phyloP scores from a whole-genome alignment of 2,888 invertebrate species.

The Heliothis peltigera region DNA sequence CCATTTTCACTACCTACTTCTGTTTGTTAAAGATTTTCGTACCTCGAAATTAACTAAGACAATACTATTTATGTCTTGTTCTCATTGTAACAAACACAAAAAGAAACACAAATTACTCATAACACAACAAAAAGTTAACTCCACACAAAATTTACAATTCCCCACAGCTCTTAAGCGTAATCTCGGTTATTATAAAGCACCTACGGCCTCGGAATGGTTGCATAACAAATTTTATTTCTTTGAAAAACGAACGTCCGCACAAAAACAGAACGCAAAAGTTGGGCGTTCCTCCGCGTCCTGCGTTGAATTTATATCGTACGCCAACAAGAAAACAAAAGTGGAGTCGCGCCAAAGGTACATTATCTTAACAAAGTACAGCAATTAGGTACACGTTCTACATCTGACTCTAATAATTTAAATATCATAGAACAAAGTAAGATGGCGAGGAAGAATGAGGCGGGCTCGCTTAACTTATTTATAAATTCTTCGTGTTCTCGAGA shows the following conservation, averaged over 20 bases:
- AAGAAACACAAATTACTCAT: conserved; percentile 14
- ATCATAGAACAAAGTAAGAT: conserved; percentile 89
- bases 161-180: conserved; percentile 54
- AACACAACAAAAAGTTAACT: conserved; percentile 38
- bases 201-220: conserved; percentile 77
- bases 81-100: background rate
- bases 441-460: conserved; percentile 84
- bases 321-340: conserved; percentile 90
- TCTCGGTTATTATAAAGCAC: conserved; percentile 73
- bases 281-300: conserved; percentile 82
- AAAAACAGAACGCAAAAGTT: conserved; percentile 87
- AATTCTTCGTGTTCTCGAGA: conserved; percentile 82
- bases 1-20: too few relatives aligned
- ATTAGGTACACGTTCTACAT: conserved; percentile 90
- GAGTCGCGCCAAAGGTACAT: conserved; percentile 89
- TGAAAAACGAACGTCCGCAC: conserved; percentile 81
- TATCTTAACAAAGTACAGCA: conserved; percentile 90
- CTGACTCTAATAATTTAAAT: conserved; percentile 90
- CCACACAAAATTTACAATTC: conserved; percentile 54
- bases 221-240: conserved; percentile 85
- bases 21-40: too few relatives aligned
- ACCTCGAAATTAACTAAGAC: too few relatives aligned
- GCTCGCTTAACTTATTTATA: conserved; percentile 88
- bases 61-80: too few relatives aligned
- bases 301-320: conserved; percentile 86